A percentile compares a stretch with the other conserved stretches of the same genome.
These are phyloP conservation scores for Anorthoa munda DNA, from an alignment of 2,888 invertebrate species.

Conservation along the genomic window DNA sequence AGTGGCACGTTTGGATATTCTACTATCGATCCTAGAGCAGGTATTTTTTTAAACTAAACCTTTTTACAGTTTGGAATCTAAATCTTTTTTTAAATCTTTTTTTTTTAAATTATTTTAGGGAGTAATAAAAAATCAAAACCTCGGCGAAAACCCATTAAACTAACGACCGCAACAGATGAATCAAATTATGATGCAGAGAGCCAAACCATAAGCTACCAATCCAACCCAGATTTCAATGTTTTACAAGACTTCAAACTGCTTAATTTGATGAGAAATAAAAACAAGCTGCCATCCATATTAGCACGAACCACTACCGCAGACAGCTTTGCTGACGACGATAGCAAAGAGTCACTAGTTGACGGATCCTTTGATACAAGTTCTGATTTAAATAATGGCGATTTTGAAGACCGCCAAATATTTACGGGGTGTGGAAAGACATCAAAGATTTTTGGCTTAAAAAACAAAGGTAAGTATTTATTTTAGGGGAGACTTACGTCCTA, in stretches of 20 bases:
- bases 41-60: slow-evolving; percentile 64
- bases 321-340: slow-evolving; percentile 68
- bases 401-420: slow-evolving; percentile 73
- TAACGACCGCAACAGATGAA: slow-evolving; percentile 71
- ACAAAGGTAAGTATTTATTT: slow-evolving; percentile 38
- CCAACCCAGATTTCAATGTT: slow-evolving; percentile 85
- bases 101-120: slow-evolving; percentile 48
- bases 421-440: slow-evolving; percentile 78
- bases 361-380: slow-evolving; percentile 66
- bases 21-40: slow-evolving; percentile 83
- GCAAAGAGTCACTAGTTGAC: slow-evolving; percentile 67
- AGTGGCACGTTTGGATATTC: slow-evolving; percentile 79
- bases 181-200: slow-evolving; percentile 73
- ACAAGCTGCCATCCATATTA: slow-evolving; percentile 66
- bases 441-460: slow-evolving; percentile 36
- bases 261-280: slow-evolving; percentile 79
- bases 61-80: background rate
- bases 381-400: slow-evolving; percentile 64
- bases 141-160: slow-evolving; percentile 72
- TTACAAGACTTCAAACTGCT: slow-evolving; percentile 85
- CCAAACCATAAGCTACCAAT: slow-evolving; percentile 81
- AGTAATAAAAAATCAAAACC: slow-evolving; percentile 50
- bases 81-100: too few relatives aligned
- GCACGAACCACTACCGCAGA: slow-evolving; percentile 74
- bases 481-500: background rate